These are phyloP conservation scores for Allacma fusca DNA, from an alignment of 2,888 invertebrate genomes.

Conservation along the genomic window DNA sequence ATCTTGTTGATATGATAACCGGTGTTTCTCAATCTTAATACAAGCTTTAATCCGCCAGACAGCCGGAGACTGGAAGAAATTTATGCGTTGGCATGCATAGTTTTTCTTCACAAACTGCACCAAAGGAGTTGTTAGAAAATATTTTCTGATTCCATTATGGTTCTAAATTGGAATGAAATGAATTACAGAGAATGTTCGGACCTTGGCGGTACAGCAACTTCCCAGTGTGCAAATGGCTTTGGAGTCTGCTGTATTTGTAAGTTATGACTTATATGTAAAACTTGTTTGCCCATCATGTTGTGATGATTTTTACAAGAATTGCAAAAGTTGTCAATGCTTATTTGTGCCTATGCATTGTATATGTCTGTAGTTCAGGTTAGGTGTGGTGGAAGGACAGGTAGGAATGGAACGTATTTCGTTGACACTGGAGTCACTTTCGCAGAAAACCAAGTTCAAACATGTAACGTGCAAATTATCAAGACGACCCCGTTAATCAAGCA, in stretches of 20 bases:
- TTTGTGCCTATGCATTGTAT: neutral
- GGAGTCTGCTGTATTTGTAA: conserved; percentile 80
- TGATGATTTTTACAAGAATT: conserved; percentile 15
- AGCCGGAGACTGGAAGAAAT: neutral
- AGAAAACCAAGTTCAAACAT: conserved; percentile 69
- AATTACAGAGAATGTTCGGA: conserved; percentile 71
- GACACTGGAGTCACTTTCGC: conserved; percentile 69
- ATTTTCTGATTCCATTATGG: conserved; percentile 11
- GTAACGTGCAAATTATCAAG: conserved; percentile 74
- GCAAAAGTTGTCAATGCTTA: conserved; percentile 25
- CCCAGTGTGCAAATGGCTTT: conserved; percentile 76
- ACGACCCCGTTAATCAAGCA: conserved; percentile 72
- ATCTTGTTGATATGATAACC: neutral
- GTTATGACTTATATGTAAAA: conserved; percentile 61
- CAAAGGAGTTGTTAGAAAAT: conserved; percentile 2
- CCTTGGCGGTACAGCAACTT: conserved; percentile 71
- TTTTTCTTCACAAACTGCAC: neutral
- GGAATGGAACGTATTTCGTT: conserved; percentile 76
- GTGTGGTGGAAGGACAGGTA: conserved; percentile 73
- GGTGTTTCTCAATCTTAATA: neutral
- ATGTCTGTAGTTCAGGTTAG: conserved; percentile 70
- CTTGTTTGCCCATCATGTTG: conserved; percentile 31
- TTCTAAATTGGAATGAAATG: conserved; percentile 8
- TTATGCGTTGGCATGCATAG: neutral
- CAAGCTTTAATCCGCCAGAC: neutral